Base-by-base conservation (phyloP, 2,113 vertebrate species). In the Pampusana beccarii region DNA sequence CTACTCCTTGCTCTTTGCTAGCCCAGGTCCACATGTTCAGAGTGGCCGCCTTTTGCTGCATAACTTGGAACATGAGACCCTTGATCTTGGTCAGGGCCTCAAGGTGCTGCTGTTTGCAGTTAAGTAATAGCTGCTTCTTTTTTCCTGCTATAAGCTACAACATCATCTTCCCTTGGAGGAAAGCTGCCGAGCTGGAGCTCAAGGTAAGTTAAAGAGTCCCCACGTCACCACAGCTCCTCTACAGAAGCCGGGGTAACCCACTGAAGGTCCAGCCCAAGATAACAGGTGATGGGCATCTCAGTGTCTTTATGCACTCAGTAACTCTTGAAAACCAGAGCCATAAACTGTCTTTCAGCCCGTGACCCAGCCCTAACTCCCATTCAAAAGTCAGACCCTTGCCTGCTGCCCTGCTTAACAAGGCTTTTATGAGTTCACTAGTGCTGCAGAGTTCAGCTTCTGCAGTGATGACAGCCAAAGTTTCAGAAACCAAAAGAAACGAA, bases 161-260 rank as follows among this genome's bases (percentile, higher is more conserved):
- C 17, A 42, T n/a, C 21, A 53, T 60, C 14, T 38, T 75, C n/a
- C 14, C 6, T 40, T 40, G 2, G 31, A 79, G 13, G 14, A 79
- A 57, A 58, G 16, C 11, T 54, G 29, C 11, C 56, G 34, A 64
- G 2, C 17, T 46, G 25, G 44, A 81, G 13, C 10, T 94, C 8
- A 40, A 81, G 54, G 10, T 23, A 75, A 53, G 6, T 50, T 62
- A 75, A 57, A 42, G 2, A 28, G 7, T 20, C 19, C 21, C 31
- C 1, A 11, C 5, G 6, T 38, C 4, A 1, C n/a, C 24, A 8
- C 0, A 0, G 23, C 4, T 15, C 17, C 26, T 57, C 64, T 46
- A 2, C 29, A 62, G 8, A 84, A 25, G 18, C 14, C 0, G 0
- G 34, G 17, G 14, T 13, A 70, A 34, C 23, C 18, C 29, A 51